A percentile compares a stretch with the other conserved stretches of the same genome.
Evolutionary conservation across 2,113 vertebrate species (phyloP).

Genomic region (Lepus europaeus): DNA sequence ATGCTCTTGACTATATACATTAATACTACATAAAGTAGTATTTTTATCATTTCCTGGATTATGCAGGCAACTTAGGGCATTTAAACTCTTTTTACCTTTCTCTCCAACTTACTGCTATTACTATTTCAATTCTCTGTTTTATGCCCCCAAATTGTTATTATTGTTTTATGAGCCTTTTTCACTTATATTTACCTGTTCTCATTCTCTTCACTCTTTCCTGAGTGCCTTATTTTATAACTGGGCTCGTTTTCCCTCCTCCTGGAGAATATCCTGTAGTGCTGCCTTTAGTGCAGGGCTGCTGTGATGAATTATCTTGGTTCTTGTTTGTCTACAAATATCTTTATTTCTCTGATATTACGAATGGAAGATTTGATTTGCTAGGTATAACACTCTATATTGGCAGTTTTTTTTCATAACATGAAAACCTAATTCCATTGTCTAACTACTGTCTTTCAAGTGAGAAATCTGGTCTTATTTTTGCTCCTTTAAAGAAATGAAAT

Average conservation of each 20-base stretch:
- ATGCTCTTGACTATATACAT: background rate
- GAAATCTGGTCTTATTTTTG: constrained; percentile 45
- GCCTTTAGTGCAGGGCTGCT: background rate
- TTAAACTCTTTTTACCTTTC: background rate
- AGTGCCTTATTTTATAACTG: background rate
- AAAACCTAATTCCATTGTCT: background rate
- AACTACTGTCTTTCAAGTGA: background rate
- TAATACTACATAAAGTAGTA: background rate
- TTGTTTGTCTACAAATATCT: constrained; percentile 30
- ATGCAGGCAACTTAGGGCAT: background rate
- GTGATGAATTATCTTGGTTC: background rate
- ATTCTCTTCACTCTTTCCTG: background rate
- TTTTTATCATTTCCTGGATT: constrained; percentile 3
- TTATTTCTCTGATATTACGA: background rate
- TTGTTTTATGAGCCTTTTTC: background rate
- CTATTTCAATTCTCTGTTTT: background rate
- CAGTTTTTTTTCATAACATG: constrained; percentile 1
- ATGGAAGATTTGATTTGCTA: background rate
- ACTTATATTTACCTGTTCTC: background rate
- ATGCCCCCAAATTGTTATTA: background rate
- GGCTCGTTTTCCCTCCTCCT: background rate
- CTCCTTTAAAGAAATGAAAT: background rate
- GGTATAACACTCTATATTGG: constrained; percentile 10
- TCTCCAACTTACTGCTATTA: background rate
- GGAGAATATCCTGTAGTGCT: background rate